These are phyloP conservation scores for Nomada goodeniana DNA, from an alignment of 2,888 invertebrate genomes.

Conservation along the genomic window DNA sequence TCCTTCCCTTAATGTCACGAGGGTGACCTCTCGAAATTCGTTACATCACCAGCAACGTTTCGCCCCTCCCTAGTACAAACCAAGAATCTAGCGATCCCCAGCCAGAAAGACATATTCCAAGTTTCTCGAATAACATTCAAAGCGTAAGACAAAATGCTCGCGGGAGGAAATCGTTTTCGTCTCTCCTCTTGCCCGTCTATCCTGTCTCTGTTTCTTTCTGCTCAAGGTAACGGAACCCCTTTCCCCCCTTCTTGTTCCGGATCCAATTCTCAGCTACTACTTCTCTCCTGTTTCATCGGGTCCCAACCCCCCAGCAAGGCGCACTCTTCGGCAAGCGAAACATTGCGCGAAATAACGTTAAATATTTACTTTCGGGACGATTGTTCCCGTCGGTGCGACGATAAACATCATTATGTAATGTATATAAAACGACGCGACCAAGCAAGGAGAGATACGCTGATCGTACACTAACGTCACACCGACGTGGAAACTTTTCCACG, in stretches of 20 bases:
- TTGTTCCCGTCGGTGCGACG: slow-evolving; percentile 81
- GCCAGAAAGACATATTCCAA: slow-evolving; percentile 69
- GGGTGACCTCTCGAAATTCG: slow-evolving; percentile 51
- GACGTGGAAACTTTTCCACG: slow-evolving; percentile 51
- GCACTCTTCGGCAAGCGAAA: slow-evolving; percentile 77
- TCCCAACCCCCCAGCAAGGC: slow-evolving; percentile 31
- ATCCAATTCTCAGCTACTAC: slow-evolving; percentile 76
- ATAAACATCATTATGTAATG: slow-evolving; percentile 85
- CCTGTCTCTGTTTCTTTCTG: slow-evolving; percentile 48
- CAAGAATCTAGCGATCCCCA: slow-evolving; percentile 61
- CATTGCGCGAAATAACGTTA: slow-evolving; percentile 84
- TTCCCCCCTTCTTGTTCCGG: slow-evolving; percentile 61
- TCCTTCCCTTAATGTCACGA: not conserved
- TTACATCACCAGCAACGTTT: slow-evolving; percentile 46
- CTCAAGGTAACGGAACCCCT: slow-evolving; percentile 26
- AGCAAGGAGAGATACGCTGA: slow-evolving; percentile 50
- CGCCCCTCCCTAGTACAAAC: slow-evolving; percentile 38
- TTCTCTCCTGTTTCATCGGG: slow-evolving; percentile 47
- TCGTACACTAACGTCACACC: slow-evolving; percentile 15
- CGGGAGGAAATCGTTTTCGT: slow-evolving; percentile 52
- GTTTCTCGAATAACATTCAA: slow-evolving; percentile 71
- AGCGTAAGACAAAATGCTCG: slow-evolving; percentile 67
- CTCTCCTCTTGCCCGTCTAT: slow-evolving; percentile 2
- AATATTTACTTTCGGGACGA: slow-evolving; percentile 83
- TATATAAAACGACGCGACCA: slow-evolving; percentile 78